Evolutionary conservation across 2,113 vertebrate species (phyloP).

Genomic region (Mionectes macconnelli): DNA sequence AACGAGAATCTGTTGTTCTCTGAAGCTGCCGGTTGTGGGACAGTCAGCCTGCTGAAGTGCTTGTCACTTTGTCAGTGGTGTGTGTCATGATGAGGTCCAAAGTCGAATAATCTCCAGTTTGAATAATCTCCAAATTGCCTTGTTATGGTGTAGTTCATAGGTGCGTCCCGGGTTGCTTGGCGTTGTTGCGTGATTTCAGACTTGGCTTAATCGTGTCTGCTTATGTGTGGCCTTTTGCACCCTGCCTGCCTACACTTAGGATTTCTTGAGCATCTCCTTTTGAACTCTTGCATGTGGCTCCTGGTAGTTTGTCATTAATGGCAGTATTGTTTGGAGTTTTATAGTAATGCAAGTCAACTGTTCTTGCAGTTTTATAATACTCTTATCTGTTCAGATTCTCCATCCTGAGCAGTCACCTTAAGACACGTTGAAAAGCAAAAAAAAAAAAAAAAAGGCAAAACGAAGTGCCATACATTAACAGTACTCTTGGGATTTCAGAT

Average conservation of each 20-base stretch:
- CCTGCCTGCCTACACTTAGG: accelerated
- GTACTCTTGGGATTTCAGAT: neutral
- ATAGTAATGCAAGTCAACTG: neutral
- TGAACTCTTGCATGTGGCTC: neutral
- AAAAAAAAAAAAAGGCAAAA: neutral
- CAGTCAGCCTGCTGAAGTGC: neutral
- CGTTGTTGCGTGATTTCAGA: neutral
- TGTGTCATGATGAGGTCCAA: neutral
- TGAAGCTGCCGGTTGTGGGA: neutral
- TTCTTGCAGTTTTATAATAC: neutral
- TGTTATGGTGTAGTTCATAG: neutral
- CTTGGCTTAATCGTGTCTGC: neutral
- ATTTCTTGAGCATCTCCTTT: neutral
- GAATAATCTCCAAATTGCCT: neutral
- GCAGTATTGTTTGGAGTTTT: neutral
- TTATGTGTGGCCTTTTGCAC: neutral
- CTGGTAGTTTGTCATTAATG: neutral
- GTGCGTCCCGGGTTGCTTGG: neutral
- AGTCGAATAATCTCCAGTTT: neutral
- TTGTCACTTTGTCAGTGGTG: accelerated
- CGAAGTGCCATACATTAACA: neutral
- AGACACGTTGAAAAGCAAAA: neutral
- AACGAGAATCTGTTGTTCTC: neutral
- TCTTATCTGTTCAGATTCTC: neutral
- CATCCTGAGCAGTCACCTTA: neutral